Conservation (phyloP, 2,888 invertebrate species). For the Melanophora roralis region DNA sequence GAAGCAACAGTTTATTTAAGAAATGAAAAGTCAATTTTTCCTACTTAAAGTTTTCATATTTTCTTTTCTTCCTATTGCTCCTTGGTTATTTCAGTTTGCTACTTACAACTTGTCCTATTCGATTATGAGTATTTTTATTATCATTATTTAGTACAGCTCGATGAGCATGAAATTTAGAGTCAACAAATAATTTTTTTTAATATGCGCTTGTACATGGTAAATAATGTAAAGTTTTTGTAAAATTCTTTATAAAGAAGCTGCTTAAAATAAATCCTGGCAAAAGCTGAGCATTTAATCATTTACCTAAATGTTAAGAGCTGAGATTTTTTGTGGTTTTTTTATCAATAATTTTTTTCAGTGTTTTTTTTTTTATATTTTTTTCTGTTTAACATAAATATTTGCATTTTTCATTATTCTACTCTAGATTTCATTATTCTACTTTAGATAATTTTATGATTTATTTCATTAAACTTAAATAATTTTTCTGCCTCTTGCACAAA, state of each 20-base stretch:
- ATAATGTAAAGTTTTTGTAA: not conserved
- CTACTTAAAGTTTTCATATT: constrained; percentile 34
- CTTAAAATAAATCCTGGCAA: too few relatives aligned
- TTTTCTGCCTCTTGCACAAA: constrained; percentile 51
- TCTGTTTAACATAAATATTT: constrained; percentile 31
- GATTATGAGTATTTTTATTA: constrained; percentile 57
- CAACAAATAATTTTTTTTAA: constrained; percentile 32
- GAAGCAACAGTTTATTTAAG: constrained; percentile 66
- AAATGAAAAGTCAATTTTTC: constrained; percentile 61
- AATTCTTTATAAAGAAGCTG: too few relatives aligned
- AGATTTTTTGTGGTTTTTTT: too few relatives aligned
- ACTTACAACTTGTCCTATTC: constrained; percentile 29
- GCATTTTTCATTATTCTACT: constrained; percentile 49
- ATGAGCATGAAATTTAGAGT: constrained; percentile 65
- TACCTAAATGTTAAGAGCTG: too few relatives aligned
- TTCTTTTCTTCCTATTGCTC: constrained; percentile 2
- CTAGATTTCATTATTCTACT: constrained; percentile 27
- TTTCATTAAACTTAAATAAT: constrained; percentile 60
- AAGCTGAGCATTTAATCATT: too few relatives aligned
- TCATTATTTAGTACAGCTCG: constrained; percentile 65
- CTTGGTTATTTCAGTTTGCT: not conserved
- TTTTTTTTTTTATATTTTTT: not conserved
- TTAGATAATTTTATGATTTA: constrained; percentile 50
- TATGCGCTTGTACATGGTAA: constrained; percentile 16
- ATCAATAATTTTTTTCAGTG: constrained; percentile 31